Evolutionary conservation across 2,113 vertebrate genomes (phyloP).

Genomic region (Burhinus oedicnemus): DNA sequence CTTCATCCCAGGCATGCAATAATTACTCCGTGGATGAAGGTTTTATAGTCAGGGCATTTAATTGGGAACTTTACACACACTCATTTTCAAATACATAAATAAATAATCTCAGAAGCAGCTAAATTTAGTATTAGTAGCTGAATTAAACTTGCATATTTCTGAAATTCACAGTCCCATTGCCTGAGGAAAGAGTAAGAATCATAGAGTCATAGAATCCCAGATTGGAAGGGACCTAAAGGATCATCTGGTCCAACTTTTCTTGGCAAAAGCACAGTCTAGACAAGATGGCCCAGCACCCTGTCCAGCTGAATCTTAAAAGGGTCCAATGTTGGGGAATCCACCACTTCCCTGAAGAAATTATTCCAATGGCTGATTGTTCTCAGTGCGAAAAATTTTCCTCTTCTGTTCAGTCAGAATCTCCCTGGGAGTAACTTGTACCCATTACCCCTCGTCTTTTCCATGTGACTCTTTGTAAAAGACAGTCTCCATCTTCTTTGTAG

Average conservation of each 20-base stretch:
- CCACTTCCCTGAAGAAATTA: not conserved
- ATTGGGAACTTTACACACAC: not conserved
- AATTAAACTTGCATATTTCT: constrained; percentile 1
- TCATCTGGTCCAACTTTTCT: not conserved
- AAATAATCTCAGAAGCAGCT: constrained; percentile 25
- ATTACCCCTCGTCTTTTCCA: not conserved
- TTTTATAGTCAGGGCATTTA: not conserved
- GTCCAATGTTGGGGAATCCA: not conserved
- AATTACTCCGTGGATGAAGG: not conserved
- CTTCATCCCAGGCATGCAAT: not conserved
- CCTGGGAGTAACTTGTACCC: not conserved
- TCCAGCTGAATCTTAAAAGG: not conserved
- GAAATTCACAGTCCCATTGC: not conserved
- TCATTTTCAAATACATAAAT: constrained; percentile 30
- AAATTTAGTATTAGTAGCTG: not conserved
- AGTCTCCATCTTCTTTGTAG: not conserved
- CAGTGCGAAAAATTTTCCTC: not conserved
- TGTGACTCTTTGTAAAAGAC: not conserved
- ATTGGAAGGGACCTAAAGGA: not conserved
- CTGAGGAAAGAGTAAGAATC: not conserved
- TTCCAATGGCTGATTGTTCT: not conserved
- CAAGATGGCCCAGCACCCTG: not conserved
- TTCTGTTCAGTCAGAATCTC: not conserved
- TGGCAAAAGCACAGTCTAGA: not conserved
- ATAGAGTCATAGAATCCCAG: not conserved